Percentiles rank a stretch among this genome's conserved stretches.
These are phyloP conservation scores for Colletes gigas DNA, from an alignment of 1,140 invertebrate species.

Conservation along the genomic window DNA sequence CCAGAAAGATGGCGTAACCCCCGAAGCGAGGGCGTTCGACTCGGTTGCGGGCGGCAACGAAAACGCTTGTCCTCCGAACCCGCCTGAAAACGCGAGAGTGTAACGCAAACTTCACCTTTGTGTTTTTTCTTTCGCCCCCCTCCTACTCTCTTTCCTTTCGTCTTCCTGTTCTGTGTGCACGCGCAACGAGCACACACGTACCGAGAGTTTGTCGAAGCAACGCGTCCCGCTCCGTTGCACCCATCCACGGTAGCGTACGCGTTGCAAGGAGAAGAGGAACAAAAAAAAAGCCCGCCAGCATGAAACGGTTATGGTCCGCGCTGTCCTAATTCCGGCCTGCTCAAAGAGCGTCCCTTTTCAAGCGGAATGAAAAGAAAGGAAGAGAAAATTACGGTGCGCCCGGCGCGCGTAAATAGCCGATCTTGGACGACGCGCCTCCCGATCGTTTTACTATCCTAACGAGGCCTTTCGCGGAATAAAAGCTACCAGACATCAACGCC, in stretches of 20 bases:
- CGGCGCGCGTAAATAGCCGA: slow-evolving; percentile 9
- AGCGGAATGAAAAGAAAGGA: slow-evolving; percentile 46
- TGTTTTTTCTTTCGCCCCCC: neutral
- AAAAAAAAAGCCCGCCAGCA: slow-evolving; percentile 29
- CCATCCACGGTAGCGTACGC: slow-evolving; percentile 42
- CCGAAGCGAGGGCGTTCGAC: too few relatives aligned
- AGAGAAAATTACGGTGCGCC: slow-evolving; percentile 41
- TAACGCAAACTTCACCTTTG: neutral
- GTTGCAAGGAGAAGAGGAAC: slow-evolving; percentile 31
- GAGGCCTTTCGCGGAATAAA: too few relatives aligned
- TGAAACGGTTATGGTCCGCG: slow-evolving; percentile 50
- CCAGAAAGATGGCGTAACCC: too few relatives aligned
- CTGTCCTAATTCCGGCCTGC: slow-evolving; percentile 54
- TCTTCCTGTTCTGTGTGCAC: slow-evolving; percentile 24
- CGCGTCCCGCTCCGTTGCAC: slow-evolving; percentile 65
- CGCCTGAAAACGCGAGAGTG: neutral
- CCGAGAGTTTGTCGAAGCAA: slow-evolving; percentile 53
- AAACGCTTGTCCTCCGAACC: neutral
- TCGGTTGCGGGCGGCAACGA: too few relatives aligned
- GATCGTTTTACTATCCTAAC: too few relatives aligned
- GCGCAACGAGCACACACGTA: slow-evolving; percentile 45
- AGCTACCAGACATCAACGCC: too few relatives aligned
- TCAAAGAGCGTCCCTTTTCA: slow-evolving; percentile 33
- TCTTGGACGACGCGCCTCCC: neutral
- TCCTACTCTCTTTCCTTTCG: neutral